phyloP scores from a whole-genome alignment of 2,113 vertebrate species.

The Chaetorhynchus papuensis region DNA sequence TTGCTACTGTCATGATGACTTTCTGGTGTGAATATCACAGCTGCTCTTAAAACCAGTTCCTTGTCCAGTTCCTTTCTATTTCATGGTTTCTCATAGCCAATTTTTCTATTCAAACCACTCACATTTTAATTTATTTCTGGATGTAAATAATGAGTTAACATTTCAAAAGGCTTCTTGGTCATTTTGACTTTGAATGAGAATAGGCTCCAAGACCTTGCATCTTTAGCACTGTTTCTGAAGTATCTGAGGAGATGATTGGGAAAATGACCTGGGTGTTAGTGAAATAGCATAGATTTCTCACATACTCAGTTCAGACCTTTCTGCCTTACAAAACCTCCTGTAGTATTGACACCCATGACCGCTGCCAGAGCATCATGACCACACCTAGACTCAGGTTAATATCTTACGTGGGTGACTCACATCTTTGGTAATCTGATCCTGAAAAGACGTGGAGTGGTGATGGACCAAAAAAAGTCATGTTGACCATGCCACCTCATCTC shows the following conservation, averaged over 20 bases:
- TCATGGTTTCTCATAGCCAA: background rate
- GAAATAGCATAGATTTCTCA: background rate
- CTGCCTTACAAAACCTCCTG: background rate
- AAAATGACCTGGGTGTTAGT: background rate
- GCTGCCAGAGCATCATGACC: fast-evolving
- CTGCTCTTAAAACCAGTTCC: background rate
- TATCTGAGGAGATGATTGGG: background rate
- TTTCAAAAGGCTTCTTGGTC: background rate
- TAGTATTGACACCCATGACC: fast-evolving
- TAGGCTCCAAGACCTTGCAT: background rate
- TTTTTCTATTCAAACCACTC: background rate
- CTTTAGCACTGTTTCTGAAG: background rate
- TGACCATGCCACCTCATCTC: background rate
- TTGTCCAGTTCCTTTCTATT: background rate
- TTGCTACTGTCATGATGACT: background rate
- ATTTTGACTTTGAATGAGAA: background rate
- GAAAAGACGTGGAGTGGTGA: background rate
- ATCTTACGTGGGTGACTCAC: fast-evolving
- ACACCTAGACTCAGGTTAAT: background rate
- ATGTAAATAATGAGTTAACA: background rate
- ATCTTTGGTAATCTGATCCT: background rate
- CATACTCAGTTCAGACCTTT: background rate
- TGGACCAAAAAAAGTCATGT: fast-evolving
- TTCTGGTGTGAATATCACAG: background rate
- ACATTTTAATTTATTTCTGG: background rate